Percentiles rank a stretch among this genome's conserved stretches.
Conservation (phyloP, 2,888 invertebrate species). For the Drosophila quinaria region DNA sequence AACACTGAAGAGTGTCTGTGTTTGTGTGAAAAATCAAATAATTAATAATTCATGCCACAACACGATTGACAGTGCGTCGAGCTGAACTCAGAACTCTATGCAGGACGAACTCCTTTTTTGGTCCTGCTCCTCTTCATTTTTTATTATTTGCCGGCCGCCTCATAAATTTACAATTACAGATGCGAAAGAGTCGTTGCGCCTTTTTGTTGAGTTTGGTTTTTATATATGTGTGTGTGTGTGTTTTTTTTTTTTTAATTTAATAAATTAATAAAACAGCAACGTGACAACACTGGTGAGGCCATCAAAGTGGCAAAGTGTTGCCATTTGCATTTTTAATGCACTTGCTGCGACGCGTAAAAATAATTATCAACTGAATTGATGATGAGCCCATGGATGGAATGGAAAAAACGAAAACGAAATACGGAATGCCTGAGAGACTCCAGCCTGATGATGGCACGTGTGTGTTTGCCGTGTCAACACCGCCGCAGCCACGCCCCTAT, state of each 20-base stretch:
- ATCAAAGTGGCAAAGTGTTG: slow-evolving; percentile 84
- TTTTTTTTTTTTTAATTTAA: slow-evolving; percentile 68
- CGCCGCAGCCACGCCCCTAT: slow-evolving; percentile 44
- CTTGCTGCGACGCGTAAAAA: slow-evolving; percentile 78
- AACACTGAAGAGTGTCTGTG: slow-evolving; percentile 59
- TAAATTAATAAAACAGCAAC: slow-evolving; percentile 82
- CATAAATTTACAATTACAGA: slow-evolving; percentile 81
- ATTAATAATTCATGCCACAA: slow-evolving; percentile 81
- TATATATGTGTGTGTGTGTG: slow-evolving; percentile 30
- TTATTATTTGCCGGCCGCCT: slow-evolving; percentile 46
- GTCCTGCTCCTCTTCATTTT: slow-evolving; percentile 6
- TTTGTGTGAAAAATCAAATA: slow-evolving; percentile 71
- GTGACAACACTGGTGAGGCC: slow-evolving; percentile 64
- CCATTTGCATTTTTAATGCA: slow-evolving; percentile 84
- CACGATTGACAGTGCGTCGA: slow-evolving; percentile 75
- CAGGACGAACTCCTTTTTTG: slow-evolving; percentile 9
- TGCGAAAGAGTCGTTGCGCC: slow-evolving; percentile 44
- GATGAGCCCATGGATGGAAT: slow-evolving; percentile 52
- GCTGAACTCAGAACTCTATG: slow-evolving; percentile 58
- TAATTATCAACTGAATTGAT: slow-evolving; percentile 83
- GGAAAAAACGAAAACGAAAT: slow-evolving; percentile 9
- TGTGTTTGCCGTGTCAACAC: slow-evolving; percentile 56
- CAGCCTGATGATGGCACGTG: slow-evolving; percentile 35
- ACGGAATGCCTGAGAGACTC: slow-evolving; percentile 41
- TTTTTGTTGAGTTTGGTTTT: slow-evolving; percentile 43